These are phyloP conservation scores for Rotaria macrura DNA, from an alignment of 2,888 invertebrate species.

Conservation along the genomic window DNA sequence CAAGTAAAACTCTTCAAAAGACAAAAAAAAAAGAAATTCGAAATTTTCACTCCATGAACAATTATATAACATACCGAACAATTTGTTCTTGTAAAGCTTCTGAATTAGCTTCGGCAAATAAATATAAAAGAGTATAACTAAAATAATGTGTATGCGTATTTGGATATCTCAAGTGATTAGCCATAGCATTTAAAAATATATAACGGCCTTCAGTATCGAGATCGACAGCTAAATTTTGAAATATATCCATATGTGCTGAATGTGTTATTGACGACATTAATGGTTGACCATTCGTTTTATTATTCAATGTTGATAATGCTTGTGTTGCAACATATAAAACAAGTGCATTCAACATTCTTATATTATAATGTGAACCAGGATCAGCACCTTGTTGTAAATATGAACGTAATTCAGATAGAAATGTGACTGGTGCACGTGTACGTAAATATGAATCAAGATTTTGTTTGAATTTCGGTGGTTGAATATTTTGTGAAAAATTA, in stretches of 20 bases:
- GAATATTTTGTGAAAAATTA: conserved; percentile 73
- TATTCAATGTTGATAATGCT: conserved; percentile 85
- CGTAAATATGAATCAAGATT: conserved; percentile 92
- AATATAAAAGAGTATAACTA: conserved; percentile 85
- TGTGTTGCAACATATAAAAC: conserved; percentile 92
- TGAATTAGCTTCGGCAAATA: conserved; percentile 91
- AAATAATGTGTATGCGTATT: conserved; percentile 99
- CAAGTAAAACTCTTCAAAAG: conserved; percentile 65
- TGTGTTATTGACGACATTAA: conserved; percentile 52
- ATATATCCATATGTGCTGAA: conserved; percentile 98
- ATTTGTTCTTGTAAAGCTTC: conserved; percentile 97
- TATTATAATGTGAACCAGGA: conserved; percentile 28
- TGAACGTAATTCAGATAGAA: conserved; percentile 72
- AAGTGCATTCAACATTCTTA: conserved; percentile 74
- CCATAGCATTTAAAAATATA: conserved; percentile 83
- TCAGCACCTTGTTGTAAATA: conserved; percentile 60
- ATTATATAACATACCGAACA: conserved; percentile 56
- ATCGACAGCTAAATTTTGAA: conserved; percentile 94
- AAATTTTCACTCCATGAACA: too few species aligned
- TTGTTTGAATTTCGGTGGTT: conserved; percentile 70
- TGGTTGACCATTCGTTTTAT: conserved; percentile 60
- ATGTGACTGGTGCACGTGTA: conserved; percentile 82
- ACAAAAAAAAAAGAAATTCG: not conserved
- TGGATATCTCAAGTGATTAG: conserved; percentile 94
- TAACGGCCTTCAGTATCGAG: conserved; percentile 79